A percentile compares a stretch with the other conserved stretches of the same genome.
These are phyloP conservation scores for Neoaliturus tenellus DNA, from an alignment of 2,888 invertebrate genomes.

Conservation along the genomic window DNA sequence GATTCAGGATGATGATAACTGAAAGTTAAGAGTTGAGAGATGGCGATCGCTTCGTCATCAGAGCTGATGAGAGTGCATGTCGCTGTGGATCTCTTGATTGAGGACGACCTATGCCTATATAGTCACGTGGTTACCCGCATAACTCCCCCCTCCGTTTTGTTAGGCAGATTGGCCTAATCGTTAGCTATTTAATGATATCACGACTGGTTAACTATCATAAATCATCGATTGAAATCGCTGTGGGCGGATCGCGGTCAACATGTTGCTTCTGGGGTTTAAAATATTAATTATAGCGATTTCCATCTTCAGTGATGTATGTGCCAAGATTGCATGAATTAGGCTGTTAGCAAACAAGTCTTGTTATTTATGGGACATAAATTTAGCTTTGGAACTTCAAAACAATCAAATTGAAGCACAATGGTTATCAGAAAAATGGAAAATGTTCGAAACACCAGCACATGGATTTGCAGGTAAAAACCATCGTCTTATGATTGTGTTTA, in stretches of 20 bases:
- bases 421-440: too few relatives aligned
- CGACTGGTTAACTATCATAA: background rate
- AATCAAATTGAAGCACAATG: too few relatives aligned
- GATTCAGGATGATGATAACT: too few relatives aligned
- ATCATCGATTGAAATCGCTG: slow-evolving; percentile 21
- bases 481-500: too few relatives aligned
- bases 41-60: background rate
- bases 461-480: too few relatives aligned
- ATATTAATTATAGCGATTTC: background rate
- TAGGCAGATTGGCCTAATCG: slow-evolving; percentile 26
- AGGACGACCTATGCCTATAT: too few relatives aligned
- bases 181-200: slow-evolving; percentile 24
- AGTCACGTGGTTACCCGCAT: slow-evolving; percentile 22
- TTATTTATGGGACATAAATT: background rate
- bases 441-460: too few relatives aligned
- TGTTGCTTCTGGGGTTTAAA: background rate
- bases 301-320: background rate
- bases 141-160: background rate
- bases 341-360: background rate
- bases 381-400: too few relatives aligned
- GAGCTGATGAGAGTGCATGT: background rate
- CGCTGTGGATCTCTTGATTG: background rate
- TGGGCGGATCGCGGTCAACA: background rate
- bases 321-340: background rate
- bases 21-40: background rate